Evolutionary conservation across 2,113 vertebrate species (phyloP).

Genomic region (Rhinoderma darwinii): DNA sequence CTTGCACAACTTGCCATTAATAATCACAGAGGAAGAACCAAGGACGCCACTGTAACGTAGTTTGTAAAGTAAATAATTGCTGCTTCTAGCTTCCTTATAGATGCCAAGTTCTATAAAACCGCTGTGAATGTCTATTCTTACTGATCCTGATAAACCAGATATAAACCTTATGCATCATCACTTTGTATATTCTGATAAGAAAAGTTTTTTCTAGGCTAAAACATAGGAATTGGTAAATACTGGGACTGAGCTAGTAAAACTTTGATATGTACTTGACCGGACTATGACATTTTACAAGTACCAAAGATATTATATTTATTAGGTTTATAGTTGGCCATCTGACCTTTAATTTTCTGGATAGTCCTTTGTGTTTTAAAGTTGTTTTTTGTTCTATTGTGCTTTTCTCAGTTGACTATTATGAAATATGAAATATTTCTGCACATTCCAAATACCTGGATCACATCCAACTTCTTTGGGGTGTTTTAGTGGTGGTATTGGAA

Average conservation of each 20-base stretch:
- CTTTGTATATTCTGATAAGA: not conserved
- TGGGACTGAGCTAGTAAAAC: not conserved
- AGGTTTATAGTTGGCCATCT: too few species aligned
- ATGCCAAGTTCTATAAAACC: slow-evolving; percentile 29
- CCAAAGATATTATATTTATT: too few species aligned
- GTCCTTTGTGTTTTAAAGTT: not conserved
- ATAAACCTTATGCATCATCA: slow-evolving; percentile 30
- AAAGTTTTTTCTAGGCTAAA: not conserved
- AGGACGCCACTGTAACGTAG: not conserved
- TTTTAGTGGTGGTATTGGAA: too few species aligned
- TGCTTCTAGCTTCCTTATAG: not conserved
- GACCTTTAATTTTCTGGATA: not conserved
- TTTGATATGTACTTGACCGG: not conserved
- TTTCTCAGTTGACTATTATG: too few species aligned
- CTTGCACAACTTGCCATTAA: not conserved
- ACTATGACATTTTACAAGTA: not conserved
- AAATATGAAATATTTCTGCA: too few species aligned
- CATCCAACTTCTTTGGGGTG: too few species aligned
- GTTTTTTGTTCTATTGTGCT: too few species aligned
- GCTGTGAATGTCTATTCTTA: slow-evolving; percentile 2
- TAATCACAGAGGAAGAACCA: not conserved
- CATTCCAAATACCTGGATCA: too few species aligned
- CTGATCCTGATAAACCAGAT: slow-evolving; percentile 30
- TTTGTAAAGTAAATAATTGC: not conserved
- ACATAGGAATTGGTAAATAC: not conserved